phyloP scores from a whole-genome alignment of 2,113 vertebrate species.

The Phyllostomus discolor region DNA sequence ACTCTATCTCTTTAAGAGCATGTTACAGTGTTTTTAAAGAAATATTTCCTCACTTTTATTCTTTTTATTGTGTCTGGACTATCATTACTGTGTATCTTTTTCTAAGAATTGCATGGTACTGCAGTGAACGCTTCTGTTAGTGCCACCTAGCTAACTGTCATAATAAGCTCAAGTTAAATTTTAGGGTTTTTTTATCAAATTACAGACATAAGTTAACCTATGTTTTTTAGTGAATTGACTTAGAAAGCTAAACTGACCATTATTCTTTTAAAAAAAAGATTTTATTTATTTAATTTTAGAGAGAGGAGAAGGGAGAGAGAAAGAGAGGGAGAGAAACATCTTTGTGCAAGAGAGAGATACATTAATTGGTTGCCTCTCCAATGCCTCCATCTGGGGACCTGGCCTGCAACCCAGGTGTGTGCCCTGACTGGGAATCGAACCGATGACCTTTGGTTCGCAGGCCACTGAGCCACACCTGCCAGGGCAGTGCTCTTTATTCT shows the following conservation, averaged over 20 bases:
- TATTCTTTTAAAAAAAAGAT: not conserved
- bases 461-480: too few species aligned
- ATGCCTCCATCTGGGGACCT: too few species aligned
- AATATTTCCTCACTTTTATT: not conserved
- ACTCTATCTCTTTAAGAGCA: not conserved
- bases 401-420: too few species aligned
- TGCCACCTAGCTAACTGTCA: constrained; percentile 1
- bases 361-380: too few species aligned
- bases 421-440: too few species aligned
- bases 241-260: not conserved
- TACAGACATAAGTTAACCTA: not conserved
- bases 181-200: constrained; percentile 27
- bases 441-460: too few species aligned
- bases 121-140: not conserved
- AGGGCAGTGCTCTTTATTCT: not conserved
- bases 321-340: too few species aligned
- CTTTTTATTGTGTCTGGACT: not conserved
- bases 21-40: not conserved
- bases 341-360: too few species aligned
- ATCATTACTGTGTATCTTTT: not conserved
- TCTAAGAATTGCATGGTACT: not conserved
- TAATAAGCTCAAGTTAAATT: constrained; percentile 3
- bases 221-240: not conserved
- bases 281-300: too few species aligned
- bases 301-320: too few species aligned